phyloP scores from a whole-genome alignment of 2,888 invertebrate genomes.

The Linnaemya tessellans region DNA sequence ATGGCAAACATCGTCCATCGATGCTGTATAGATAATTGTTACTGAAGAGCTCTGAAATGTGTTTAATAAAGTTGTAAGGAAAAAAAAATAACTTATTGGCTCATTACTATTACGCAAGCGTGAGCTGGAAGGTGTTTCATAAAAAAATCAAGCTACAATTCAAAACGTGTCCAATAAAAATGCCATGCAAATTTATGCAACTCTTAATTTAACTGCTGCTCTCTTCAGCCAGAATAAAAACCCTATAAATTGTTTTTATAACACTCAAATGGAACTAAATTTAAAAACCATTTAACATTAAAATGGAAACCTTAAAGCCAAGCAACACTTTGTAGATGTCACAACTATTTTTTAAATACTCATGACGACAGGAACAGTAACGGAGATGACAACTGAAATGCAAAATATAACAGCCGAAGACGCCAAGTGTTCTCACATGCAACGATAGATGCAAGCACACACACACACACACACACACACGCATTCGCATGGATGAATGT shows the following conservation, averaged over 20 bases:
- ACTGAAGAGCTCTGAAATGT: no score
- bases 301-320: slow-evolving; percentile 71
- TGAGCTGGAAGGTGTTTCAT: no score
- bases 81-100: no score
- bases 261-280: slow-evolving; percentile 14
- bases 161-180: neutral
- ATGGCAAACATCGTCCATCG: no score
- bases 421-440: slow-evolving; percentile 54
- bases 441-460: neutral
- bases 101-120: no score
- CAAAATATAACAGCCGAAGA: slow-evolving; percentile 70
- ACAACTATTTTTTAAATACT: slow-evolving; percentile 82
- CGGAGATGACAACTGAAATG: slow-evolving; percentile 81
- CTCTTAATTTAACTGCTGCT: slow-evolving; percentile 3
- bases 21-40: no score
- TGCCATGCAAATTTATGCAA: neutral
- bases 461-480: neutral
- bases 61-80: no score
- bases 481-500: neutral
- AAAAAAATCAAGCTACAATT: no score
- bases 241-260: slow-evolving; percentile 33
- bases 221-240: neutral
- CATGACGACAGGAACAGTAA: slow-evolving; percentile 80
- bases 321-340: slow-evolving; percentile 81
- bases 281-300: slow-evolving; percentile 63